phyloP scores from a whole-genome alignment of 2,113 vertebrate genomes.

The Butorides virescens region DNA sequence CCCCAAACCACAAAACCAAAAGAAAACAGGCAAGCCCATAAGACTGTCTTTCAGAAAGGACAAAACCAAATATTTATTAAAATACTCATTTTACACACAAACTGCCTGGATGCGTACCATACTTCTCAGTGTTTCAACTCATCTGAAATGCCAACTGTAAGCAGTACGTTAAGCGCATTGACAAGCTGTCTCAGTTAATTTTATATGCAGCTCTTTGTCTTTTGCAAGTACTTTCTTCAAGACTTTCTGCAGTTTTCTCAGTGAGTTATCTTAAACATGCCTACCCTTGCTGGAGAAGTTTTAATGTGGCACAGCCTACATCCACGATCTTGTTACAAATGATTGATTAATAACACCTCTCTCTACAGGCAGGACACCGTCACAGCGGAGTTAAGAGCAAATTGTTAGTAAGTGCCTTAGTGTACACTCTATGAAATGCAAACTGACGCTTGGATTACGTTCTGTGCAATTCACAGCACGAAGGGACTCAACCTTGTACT shows the following conservation, averaged over 20 bases:
- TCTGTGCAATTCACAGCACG: not conserved
- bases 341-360: conserved; percentile 14
- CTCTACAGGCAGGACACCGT: not conserved
- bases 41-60: not conserved
- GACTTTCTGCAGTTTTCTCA: not conserved
- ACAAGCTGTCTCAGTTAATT: conserved; percentile 24
- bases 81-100: not conserved
- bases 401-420: not conserved
- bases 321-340: not conserved
- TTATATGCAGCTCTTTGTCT: not conserved
- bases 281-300: not conserved
- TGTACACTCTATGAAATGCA: not conserved
- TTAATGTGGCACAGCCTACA: not conserved
- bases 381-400: not conserved
- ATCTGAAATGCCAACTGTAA: conserved; percentile 22
- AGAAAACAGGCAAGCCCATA: not conserved
- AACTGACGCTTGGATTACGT: not conserved
- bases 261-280: not conserved
- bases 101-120: not conserved
- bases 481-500: not conserved
- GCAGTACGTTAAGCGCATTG: conserved; percentile 7
- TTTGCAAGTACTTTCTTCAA: not conserved
- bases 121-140: not conserved
- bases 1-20: not conserved
- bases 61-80: not conserved